Percentiles rank a stretch among this genome's conserved stretches.
These are phyloP conservation scores for Aplocera efformata DNA, from an alignment of 2,888 invertebrate species.

Conservation along the genomic window DNA sequence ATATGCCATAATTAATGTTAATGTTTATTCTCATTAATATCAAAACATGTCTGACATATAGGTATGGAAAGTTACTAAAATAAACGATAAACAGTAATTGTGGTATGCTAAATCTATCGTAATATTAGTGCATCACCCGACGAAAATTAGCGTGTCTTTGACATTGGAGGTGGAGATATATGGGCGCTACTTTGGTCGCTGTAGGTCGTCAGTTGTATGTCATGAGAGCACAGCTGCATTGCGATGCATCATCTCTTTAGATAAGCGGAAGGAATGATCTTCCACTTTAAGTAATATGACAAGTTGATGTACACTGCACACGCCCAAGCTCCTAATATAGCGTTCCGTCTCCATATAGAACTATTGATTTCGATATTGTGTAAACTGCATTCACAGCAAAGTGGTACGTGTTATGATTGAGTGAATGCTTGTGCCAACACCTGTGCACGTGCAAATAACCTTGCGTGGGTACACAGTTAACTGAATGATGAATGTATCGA, in stretches of 20 bases:
- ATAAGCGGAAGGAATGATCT: slow-evolving; percentile 22
- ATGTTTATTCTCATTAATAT: slow-evolving; percentile 14
- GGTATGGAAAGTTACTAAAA: slow-evolving; percentile 18
- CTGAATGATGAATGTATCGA: slow-evolving; percentile 9
- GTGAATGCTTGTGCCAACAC: slow-evolving; percentile 16
- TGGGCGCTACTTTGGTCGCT: slow-evolving; percentile 39
- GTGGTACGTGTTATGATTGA: slow-evolving; percentile 19
- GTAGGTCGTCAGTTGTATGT: slow-evolving; percentile 39
- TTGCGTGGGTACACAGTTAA: slow-evolving; percentile 12
- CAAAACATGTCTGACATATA: slow-evolving; percentile 6
- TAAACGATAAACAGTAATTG: slow-evolving; percentile 16
- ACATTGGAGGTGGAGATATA: slow-evolving; percentile 50
- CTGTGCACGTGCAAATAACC: slow-evolving; percentile 13
- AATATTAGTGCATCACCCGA: slow-evolving; percentile 25
- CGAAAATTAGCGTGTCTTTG: slow-evolving; percentile 32
- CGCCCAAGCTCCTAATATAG: slow-evolving; percentile 36
- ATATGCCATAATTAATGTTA: slow-evolving; percentile 3
- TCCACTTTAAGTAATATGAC: slow-evolving; percentile 31
- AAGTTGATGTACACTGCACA: slow-evolving; percentile 30
- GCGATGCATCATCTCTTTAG: slow-evolving; percentile 29
- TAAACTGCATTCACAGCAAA: slow-evolving; percentile 12
- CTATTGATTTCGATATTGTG: slow-evolving; percentile 12
- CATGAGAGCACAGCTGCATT: slow-evolving; percentile 42
- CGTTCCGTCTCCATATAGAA: slow-evolving; percentile 8
- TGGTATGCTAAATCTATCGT: slow-evolving; percentile 18